Evolutionary conservation across 2,888 invertebrate genomes (phyloP).

Genomic region (Drosophila aldrichi): DNA sequence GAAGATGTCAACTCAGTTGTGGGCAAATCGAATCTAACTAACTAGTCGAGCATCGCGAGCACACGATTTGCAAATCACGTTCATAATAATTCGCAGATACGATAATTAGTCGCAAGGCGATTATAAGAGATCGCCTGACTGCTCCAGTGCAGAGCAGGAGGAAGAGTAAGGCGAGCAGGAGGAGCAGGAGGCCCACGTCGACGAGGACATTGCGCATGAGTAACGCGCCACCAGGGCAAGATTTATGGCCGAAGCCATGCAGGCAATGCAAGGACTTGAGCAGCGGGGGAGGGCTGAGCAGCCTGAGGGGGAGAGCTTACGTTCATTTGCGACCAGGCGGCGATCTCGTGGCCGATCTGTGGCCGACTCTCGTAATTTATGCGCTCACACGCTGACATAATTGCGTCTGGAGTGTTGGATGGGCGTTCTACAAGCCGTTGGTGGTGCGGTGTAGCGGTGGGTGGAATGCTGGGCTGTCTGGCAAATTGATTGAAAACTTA

Average conservation of each 20-base stretch:
- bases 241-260: conserved; percentile 58
- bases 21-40: conserved; percentile 42
- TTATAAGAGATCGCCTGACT: conserved; percentile 72
- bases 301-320: conserved; percentile 39
- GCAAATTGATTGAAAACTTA: conserved; percentile 78
- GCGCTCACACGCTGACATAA: conserved; percentile 74
- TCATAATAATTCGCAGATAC: conserved; percentile 82
- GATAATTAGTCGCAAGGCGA: conserved; percentile 84
- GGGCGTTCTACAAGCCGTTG: background rate
- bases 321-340: conserved; percentile 54
- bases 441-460: background rate
- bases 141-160: background rate
- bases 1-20: background rate
- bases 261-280: background rate
- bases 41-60: conserved; percentile 32
- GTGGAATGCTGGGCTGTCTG: conserved; percentile 19
- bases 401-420: conserved; percentile 48
- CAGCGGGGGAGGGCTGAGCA: background rate
- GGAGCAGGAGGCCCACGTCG: conserved; percentile 14
- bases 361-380: conserved; percentile 64
- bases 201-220: conserved; percentile 71
- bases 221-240: conserved; percentile 70
- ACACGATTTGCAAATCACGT: conserved; percentile 67
- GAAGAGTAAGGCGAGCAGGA: background rate
- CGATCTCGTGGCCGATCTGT: conserved; percentile 39